Conservation (phyloP, 2,888 invertebrate species). For the Agrotis ipsilon region DNA sequence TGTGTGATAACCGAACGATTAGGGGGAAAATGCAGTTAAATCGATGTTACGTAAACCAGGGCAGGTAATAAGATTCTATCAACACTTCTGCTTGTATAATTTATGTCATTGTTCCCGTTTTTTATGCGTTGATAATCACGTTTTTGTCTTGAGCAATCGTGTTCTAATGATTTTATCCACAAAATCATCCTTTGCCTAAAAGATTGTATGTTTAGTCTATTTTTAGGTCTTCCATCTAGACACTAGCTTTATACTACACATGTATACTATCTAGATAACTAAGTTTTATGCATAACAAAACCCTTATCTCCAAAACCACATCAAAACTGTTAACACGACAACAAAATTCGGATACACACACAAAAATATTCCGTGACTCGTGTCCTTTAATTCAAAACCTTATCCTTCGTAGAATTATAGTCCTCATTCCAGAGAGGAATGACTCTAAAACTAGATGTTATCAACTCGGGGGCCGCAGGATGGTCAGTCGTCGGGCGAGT, state of each 20-base stretch:
- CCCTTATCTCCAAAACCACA: slow-evolving; percentile 9
- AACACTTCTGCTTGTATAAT: not conserved
- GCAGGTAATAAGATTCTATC: not conserved
- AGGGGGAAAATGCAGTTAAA: slow-evolving; percentile 9
- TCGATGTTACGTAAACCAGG: not conserved
- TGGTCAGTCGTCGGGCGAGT: slow-evolving; percentile 78
- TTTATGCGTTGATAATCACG: not conserved
- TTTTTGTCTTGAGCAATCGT: not conserved
- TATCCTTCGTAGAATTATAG: slow-evolving; percentile 64
- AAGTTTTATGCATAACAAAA: not conserved
- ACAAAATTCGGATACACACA: slow-evolving; percentile 47
- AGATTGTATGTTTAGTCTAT: not conserved
- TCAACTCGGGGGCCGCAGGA: slow-evolving; percentile 75
- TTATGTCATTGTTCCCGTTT: slow-evolving; percentile 4
- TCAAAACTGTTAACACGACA: slow-evolving; percentile 18
- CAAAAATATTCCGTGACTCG: slow-evolving; percentile 40
- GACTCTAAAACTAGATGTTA: slow-evolving; percentile 75
- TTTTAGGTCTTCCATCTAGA: no score
- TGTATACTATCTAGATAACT: not conserved
- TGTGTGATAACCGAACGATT: slow-evolving; percentile 39
- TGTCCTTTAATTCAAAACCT: slow-evolving; percentile 53
- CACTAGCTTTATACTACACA: not conserved
- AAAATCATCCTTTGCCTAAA: not conserved
- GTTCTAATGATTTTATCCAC: no score
- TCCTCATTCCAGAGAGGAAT: slow-evolving; percentile 70